A percentile compares a stretch with the other conserved stretches of the same genome.
These are phyloP conservation scores for Tineola bisselliella DNA, from an alignment of 2,888 invertebrate genomes.

Conservation along the genomic window DNA sequence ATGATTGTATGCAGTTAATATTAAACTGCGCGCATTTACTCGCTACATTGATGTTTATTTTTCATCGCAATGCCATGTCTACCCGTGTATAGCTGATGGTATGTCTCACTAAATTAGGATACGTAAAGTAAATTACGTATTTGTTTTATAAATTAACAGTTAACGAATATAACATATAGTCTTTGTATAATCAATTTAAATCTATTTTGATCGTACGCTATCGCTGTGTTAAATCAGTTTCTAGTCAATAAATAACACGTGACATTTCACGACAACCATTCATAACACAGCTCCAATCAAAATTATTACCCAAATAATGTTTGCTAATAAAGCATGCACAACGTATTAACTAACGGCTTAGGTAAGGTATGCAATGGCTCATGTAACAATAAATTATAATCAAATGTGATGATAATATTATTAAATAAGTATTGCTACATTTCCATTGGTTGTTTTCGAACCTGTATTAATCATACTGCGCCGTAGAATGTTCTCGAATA, in stretches of 20 bases:
- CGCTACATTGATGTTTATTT: background rate
- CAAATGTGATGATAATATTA: too few relatives aligned
- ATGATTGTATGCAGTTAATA: conserved; percentile 5
- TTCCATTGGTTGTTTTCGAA: too few relatives aligned
- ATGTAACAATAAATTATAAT: too few relatives aligned
- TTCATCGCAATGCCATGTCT: background rate
- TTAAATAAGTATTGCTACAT: too few relatives aligned
- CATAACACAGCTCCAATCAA: background rate
- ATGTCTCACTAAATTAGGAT: background rate
- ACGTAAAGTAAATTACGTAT: background rate
- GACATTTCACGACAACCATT: conserved; percentile 5
- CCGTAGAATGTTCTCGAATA: background rate
- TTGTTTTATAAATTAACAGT: background rate
- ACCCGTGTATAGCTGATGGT: background rate
- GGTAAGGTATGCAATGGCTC: background rate
- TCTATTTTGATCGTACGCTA: background rate
- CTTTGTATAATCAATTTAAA: background rate
- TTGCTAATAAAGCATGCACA: background rate
- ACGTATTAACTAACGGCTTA: background rate
- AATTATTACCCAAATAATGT: background rate
- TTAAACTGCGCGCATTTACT: background rate
- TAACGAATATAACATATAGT: background rate
- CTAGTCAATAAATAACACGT: conserved; percentile 1
- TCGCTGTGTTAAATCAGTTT: background rate
- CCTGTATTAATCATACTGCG: too few relatives aligned